phyloP scores from a whole-genome alignment of 1,140 invertebrate genomes.

The Trichonephila clavipes region DNA sequence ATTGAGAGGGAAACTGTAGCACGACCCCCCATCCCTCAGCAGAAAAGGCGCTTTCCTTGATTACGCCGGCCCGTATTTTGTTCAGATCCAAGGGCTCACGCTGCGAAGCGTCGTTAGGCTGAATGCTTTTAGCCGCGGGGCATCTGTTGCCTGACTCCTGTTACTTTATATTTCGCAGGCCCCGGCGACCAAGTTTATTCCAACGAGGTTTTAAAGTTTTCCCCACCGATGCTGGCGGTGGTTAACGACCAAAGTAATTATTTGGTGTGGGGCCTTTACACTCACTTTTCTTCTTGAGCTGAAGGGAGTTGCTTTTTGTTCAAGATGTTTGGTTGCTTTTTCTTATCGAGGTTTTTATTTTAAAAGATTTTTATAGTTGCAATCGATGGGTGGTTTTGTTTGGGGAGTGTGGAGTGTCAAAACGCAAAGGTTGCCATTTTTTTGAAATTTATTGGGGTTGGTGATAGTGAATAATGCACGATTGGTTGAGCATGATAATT shows the following conservation, averaged over 20 bases:
- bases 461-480: too few relatives aligned
- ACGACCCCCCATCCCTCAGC: background rate
- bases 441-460: too few relatives aligned
- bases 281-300: background rate
- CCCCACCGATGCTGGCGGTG: background rate
- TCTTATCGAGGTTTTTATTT: background rate
- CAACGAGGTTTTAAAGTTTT: slow-evolving; percentile 22
- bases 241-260: slow-evolving; percentile 26
- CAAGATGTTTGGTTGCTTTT: background rate
- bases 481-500: too few relatives aligned
- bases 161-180: slow-evolving; percentile 25
- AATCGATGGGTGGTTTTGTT: slow-evolving; percentile 25
- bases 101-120: slow-evolving; percentile 26
- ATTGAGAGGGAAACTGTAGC: background rate
- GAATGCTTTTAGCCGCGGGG: slow-evolving; percentile 47
- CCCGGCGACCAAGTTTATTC: background rate
- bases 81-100: background rate
- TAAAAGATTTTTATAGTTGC: slow-evolving; percentile 14
- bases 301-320: slow-evolving; percentile 3
- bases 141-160: background rate
- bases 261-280: background rate
- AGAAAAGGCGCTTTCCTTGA: slow-evolving; percentile 5
- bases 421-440: too few relatives aligned
- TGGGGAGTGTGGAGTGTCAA: background rate
- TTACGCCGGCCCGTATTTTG: slow-evolving; percentile 13